Evolutionary conservation across 1,140 invertebrate species (phyloP).

Genomic region (Drosophila yakuba): DNA sequence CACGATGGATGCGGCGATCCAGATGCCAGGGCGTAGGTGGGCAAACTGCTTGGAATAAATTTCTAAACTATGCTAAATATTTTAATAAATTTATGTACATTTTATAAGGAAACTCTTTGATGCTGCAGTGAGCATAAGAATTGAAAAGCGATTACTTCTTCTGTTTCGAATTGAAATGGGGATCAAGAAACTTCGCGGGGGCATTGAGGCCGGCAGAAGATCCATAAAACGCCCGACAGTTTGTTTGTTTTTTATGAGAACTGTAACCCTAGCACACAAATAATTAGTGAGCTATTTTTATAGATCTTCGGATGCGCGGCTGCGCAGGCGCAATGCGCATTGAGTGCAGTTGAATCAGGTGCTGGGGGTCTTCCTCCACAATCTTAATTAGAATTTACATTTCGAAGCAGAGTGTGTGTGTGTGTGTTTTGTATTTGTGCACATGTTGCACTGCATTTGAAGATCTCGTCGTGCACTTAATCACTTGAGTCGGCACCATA

Average conservation of each 20-base stretch:
- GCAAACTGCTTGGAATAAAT: background rate
- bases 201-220: conserved; percentile 40
- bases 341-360: conserved; percentile 55
- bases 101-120: background rate
- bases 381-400: conserved; percentile 77
- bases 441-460: conserved; percentile 63
- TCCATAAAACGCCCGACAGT: conserved; percentile 65
- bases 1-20: conserved; percentile 25
- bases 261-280: conserved; percentile 73
- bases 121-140: background rate
- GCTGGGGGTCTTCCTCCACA: conserved; percentile 72
- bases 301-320: conserved; percentile 33
- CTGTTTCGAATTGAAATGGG: conserved; percentile 13
- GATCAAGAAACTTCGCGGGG: conserved; percentile 61
- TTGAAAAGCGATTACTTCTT: conserved; percentile 3
- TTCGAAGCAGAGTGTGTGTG: conserved; percentile 1
- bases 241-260: conserved; percentile 50
- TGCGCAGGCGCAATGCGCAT: conserved; percentile 51
- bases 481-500: conserved; percentile 67
- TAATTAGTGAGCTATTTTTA: conserved; percentile 78
- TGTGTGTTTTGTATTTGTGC: conserved; percentile 50
- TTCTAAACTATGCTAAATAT: background rate
- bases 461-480: conserved; percentile 68
- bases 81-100: background rate
- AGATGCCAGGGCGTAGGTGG: conserved; percentile 4